A percentile compares a stretch with the other conserved stretches of the same genome.
Conservation (phyloP, 2,113 vertebrate genomes). For the Myxocyprinus asiaticus region DNA sequence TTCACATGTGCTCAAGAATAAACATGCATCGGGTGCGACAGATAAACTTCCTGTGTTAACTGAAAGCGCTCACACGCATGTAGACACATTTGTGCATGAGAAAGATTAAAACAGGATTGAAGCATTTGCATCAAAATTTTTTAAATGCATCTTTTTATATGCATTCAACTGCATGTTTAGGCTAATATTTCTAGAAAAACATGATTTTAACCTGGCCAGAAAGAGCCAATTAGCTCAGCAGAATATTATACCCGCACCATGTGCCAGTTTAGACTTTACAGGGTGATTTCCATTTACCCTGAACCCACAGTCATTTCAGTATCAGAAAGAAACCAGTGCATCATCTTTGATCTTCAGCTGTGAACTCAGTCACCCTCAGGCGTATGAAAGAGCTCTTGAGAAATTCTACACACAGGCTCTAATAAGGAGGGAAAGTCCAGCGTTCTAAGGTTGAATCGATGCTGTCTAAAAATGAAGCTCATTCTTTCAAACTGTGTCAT, state of each 20-base stretch:
- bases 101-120: background rate
- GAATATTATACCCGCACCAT: too few species aligned
- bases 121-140: too few species aligned
- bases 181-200: too few species aligned
- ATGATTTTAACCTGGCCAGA: too few species aligned
- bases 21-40: slow-evolving; percentile 45
- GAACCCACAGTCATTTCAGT: slow-evolving; percentile 15
- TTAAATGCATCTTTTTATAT: background rate
- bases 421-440: slow-evolving; percentile 6
- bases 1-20: slow-evolving; percentile 19
- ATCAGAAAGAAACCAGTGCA: background rate
- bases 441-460: background rate
- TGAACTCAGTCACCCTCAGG: too few species aligned
- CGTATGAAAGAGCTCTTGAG: background rate
- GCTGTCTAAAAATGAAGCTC: background rate
- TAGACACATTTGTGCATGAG: slow-evolving; percentile 29
- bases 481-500: background rate
- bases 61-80: slow-evolving; percentile 47
- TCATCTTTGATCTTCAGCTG: too few species aligned
- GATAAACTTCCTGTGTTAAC: slow-evolving; percentile 66
- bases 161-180: background rate
- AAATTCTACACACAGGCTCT: background rate
- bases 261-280: background rate
- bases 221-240: too few species aligned
- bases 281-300: slow-evolving; percentile 12